phyloP scores from a whole-genome alignment of 2,888 invertebrate species.

The Proisotoma minuta region DNA sequence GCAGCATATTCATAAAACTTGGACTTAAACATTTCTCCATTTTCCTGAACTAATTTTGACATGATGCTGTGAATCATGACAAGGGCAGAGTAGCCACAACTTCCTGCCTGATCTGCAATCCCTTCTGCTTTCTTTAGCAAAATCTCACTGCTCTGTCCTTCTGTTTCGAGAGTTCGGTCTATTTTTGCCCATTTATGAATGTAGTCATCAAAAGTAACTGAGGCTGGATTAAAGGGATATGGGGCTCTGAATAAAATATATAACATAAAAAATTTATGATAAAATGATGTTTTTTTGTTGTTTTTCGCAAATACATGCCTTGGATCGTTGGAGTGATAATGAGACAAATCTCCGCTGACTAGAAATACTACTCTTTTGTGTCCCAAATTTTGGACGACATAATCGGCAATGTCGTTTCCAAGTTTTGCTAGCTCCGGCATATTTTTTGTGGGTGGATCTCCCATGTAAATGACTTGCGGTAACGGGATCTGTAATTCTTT shows the following conservation, averaged over 20 bases:
- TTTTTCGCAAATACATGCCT: not conserved
- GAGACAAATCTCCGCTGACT: constrained; percentile 34
- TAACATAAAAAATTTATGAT: not conserved
- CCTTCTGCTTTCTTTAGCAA: constrained; percentile 20
- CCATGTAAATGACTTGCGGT: constrained; percentile 30
- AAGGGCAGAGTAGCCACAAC: constrained; percentile 35
- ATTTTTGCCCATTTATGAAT: constrained; percentile 29
- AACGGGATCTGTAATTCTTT: not conserved
- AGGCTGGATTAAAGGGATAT: constrained; percentile 14
- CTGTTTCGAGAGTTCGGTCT: constrained; percentile 10
- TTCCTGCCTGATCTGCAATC: constrained; percentile 14
- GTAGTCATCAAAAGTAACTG: constrained; percentile 12
- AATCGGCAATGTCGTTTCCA: constrained; percentile 20
- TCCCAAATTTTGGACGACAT: constrained; percentile 8
- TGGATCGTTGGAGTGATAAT: constrained; percentile 29
- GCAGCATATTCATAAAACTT: constrained; percentile 22
- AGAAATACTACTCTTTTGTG: constrained; percentile 29
- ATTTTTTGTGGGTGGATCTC: constrained; percentile 11
- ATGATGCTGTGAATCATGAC: constrained; percentile 32
- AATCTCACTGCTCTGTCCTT: constrained; percentile 4
- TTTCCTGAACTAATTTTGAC: constrained; percentile 14
- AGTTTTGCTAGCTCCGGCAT: constrained; percentile 9
- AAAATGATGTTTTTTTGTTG: not conserved
- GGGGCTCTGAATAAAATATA: constrained; percentile 3
- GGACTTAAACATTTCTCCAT: constrained; percentile 4